phyloP scores from a whole-genome alignment of 1,140 invertebrate genomes.

The Temnothorax curvispinosus region DNA sequence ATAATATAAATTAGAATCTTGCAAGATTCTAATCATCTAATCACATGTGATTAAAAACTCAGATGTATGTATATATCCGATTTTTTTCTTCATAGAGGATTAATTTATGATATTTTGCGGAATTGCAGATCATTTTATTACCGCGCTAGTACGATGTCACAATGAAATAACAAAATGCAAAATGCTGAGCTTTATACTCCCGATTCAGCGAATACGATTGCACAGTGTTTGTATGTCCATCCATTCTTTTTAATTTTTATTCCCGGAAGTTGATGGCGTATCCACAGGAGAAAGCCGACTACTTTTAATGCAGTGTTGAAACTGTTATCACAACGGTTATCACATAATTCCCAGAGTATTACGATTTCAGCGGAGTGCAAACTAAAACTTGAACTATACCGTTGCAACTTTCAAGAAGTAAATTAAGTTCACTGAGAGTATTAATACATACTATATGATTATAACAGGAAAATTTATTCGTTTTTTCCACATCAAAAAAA shows the following conservation, averaged over 20 bases:
- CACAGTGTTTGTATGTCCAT: not conserved
- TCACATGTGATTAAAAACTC: conserved; percentile 4
- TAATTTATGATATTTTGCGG: not conserved
- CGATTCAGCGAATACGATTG: not conserved
- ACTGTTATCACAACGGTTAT: conserved; percentile 44
- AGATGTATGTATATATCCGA: not conserved
- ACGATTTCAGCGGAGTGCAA: conserved; percentile 14
- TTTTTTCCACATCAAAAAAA: too few relatives aligned
- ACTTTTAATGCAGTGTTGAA: conserved; percentile 14
- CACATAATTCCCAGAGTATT: conserved; percentile 28
- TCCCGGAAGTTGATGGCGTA: not conserved
- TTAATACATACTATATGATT: not conserved
- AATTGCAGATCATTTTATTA: not conserved
- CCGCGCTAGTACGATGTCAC: not conserved
- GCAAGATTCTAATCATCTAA: too few relatives aligned
- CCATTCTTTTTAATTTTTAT: conserved; percentile 17
- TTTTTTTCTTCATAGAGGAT: not conserved
- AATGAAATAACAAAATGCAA: conserved; percentile 15
- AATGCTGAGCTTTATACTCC: not conserved
- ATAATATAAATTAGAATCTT: not conserved
- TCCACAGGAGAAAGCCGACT: not conserved
- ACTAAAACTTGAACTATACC: not conserved
- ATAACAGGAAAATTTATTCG: not conserved
- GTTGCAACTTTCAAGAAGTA: not conserved
- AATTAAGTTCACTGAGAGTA: not conserved